These are phyloP conservation scores for Lepus timidus DNA, from an alignment of 2,113 vertebrate species.

Conservation along the genomic window DNA sequence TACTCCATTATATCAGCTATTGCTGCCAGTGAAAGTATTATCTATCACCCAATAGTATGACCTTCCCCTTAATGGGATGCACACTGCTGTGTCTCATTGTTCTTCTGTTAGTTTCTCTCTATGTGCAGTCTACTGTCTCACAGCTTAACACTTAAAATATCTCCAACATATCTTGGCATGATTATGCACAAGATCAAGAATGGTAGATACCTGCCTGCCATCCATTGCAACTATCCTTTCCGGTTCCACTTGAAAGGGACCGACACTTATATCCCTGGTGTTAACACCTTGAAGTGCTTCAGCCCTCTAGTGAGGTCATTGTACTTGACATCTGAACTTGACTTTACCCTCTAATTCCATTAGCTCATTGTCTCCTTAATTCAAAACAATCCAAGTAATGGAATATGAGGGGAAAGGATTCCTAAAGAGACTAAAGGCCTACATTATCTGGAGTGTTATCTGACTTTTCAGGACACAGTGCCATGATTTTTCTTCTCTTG, in stretches of 20 bases:
- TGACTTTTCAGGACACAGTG: neutral
- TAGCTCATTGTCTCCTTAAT: neutral
- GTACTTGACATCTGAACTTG: neutral
- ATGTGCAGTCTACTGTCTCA: neutral
- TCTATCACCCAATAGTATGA: neutral
- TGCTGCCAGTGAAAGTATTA: neutral
- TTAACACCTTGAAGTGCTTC: neutral
- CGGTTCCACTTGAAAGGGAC: neutral
- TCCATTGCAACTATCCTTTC: neutral
- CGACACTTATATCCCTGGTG: neutral
- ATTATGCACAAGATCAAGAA: neutral
- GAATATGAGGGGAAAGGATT: neutral
- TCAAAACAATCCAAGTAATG: neutral
- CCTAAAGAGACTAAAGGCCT: neutral
- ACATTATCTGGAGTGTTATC: neutral
- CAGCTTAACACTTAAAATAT: neutral
- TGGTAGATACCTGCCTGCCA: neutral
- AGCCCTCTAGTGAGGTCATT: neutral
- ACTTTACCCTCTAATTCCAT: neutral
- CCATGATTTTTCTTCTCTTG: neutral
- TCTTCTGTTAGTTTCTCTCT: neutral
- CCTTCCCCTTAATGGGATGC: neutral
- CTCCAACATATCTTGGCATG: neutral
- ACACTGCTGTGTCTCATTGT: neutral
- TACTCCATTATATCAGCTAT: neutral